Base-by-base conservation (phyloP, 2,888 invertebrate genomes). In the Marronus borbonicus region DNA sequence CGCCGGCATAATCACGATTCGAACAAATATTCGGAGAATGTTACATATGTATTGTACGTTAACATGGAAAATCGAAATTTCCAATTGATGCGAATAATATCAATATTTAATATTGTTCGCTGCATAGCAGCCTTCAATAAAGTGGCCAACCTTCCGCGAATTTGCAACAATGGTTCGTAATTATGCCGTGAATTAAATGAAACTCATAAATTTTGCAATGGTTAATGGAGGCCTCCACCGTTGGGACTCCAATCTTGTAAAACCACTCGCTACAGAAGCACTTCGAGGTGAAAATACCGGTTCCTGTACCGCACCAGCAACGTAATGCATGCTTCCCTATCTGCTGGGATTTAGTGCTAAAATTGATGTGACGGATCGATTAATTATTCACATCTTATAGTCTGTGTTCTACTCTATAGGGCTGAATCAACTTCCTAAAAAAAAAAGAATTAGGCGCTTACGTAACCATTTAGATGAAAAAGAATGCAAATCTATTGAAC, bases 211-310 rank as follows among this genome's bases (percentile, higher is more conserved):
- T 58, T 72, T 58, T 72, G 50, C 58, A 60, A 20, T 20, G 44
- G 39, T 72, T 72, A 72, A 72, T 72, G 72, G 44, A 72, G 5
- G 58, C 72, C 17, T 72, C 20, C 44, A 39, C 58, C 72, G 39
- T 39, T 10, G 50, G 58, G 17, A 8, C 36, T 31, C 72, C 39
- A 60, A 58, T 39, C 72, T 58, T 58, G 58, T 58, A 58, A 72
- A 72, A 72, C 72, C 72, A 58, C 72, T 39, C 17, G 8, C 44
- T 44, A 17, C 72, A 36, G 39, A 44, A 72, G 58, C 58, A 36
- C 58, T 72, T 58, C 58, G 36, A 44, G 55, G 17, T 58, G 36
- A 58, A 39, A 17, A 20, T 20, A 58, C 20, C 28, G 14, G 50
- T 39, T 68, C 50, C 68, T 68, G 72, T 36, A 55, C 44, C 36